These are phyloP conservation scores for Graphium colonna DNA, from an alignment of 2,888 invertebrate species.

Conservation along the genomic window DNA sequence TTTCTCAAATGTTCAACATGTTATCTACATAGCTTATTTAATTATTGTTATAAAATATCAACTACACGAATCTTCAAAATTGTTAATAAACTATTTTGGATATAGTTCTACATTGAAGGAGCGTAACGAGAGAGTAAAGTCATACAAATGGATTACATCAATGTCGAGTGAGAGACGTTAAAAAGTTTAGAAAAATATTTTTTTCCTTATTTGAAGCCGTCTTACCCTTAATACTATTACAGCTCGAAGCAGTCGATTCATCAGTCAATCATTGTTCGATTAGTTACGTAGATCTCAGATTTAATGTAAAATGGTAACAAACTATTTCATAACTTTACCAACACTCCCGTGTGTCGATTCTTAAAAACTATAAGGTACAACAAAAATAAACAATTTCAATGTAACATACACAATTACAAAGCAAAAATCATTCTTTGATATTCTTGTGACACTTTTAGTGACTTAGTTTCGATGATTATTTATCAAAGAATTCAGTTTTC, in stretches of 20 bases:
- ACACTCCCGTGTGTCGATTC: slow-evolving; percentile 1
- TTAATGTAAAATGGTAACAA: slow-evolving; percentile 28
- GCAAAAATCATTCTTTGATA: slow-evolving; percentile 24
- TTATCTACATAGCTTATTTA: slow-evolving; percentile 46
- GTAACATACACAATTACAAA: slow-evolving; percentile 19
- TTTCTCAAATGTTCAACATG: slow-evolving; percentile 60
- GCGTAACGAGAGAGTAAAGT: slow-evolving; percentile 62
- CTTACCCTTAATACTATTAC: slow-evolving; percentile 57
- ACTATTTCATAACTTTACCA: slow-evolving; percentile 18
- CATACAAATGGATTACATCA: slow-evolving; percentile 61
- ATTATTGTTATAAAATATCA: slow-evolving; percentile 46
- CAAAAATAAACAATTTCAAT: slow-evolving; percentile 24
- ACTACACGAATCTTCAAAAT: slow-evolving; percentile 15
- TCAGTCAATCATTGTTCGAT: slow-evolving; percentile 60
- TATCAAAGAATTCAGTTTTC: slow-evolving; percentile 40
- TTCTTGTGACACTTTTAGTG: slow-evolving; percentile 66
- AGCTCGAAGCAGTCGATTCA: slow-evolving; percentile 67
- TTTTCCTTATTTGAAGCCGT: slow-evolving; percentile 62
- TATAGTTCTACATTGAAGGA: slow-evolving; percentile 41
- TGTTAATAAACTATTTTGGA: slow-evolving; percentile 29
- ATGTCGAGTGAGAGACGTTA: slow-evolving; percentile 56
- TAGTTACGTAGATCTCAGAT: slow-evolving; percentile 23
- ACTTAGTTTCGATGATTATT: slow-evolving; percentile 52
- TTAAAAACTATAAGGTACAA: slow-evolving; percentile 23
- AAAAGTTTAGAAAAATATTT: slow-evolving; percentile 79